Conservation (phyloP, 2,113 vertebrate genomes). For the Sylvia atricapilla region DNA sequence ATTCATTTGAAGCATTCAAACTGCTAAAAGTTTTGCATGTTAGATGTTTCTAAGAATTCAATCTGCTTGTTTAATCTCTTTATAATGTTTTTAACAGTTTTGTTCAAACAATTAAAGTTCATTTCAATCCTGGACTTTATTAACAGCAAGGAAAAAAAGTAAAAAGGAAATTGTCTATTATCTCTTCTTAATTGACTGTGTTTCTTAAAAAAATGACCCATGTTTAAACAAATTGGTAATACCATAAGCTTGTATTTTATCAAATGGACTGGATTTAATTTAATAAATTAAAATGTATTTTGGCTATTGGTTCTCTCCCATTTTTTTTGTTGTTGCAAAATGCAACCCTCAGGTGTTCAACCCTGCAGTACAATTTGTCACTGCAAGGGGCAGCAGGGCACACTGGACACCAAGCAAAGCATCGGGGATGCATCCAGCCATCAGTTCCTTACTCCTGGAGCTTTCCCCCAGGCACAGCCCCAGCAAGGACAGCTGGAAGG, state of each 20-base stretch:
- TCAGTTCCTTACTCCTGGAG: background rate
- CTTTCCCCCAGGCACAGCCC: background rate
- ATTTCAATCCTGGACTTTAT: slow-evolving; percentile 52
- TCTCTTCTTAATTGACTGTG: slow-evolving; percentile 37
- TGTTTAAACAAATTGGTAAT: background rate
- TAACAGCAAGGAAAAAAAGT: background rate
- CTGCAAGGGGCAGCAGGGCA: background rate
- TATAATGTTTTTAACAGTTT: slow-evolving; percentile 51
- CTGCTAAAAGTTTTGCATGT: slow-evolving; percentile 45
- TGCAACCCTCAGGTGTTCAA: background rate
- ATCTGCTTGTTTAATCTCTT: slow-evolving; percentile 55
- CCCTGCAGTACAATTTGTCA: background rate
- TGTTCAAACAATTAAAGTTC: slow-evolving; percentile 34
- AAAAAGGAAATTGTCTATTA: background rate
- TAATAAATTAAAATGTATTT: slow-evolving; percentile 38
- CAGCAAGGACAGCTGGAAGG: background rate
- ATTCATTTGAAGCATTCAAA: background rate
- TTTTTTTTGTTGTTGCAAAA: background rate
- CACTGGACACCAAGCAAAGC: no score
- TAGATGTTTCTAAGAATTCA: slow-evolving; percentile 39
- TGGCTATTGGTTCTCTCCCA: background rate
- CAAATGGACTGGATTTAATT: slow-evolving; percentile 41
- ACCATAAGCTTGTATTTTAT: slow-evolving; percentile 52
- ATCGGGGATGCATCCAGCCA: accelerated
- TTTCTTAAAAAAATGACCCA: slow-evolving; percentile 38